Evolutionary conservation across 2,113 vertebrate genomes (phyloP).

Genomic region (Esox niger): DNA sequence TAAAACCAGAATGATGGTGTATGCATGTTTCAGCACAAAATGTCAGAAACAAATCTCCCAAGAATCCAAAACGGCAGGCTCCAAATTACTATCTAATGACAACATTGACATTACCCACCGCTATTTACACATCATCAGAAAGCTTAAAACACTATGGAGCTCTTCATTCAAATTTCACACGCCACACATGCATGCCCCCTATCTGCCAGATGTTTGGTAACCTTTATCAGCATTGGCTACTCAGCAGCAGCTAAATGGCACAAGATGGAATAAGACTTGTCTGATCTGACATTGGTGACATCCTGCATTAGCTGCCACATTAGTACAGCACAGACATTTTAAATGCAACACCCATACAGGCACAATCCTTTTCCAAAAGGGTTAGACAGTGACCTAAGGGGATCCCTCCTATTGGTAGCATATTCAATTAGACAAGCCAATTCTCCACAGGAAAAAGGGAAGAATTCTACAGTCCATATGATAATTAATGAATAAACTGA

Average conservation of each 20-base stretch:
- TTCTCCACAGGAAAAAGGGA: constrained; percentile 28
- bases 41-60: too few relatives aligned
- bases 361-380: constrained; percentile 44
- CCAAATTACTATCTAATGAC: too few relatives aligned
- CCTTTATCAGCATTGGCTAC: neutral
- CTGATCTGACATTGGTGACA: constrained; percentile 43
- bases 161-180: constrained; percentile 37
- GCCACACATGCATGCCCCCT: constrained; percentile 28
- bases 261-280: constrained; percentile 36
- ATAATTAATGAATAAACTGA: constrained; percentile 15
- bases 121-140: too few relatives aligned
- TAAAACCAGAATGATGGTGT: too few relatives aligned
- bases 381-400: constrained; percentile 28
- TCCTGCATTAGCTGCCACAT: constrained; percentile 34
- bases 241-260: constrained; percentile 23
- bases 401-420: constrained; percentile 40
- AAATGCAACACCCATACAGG: constrained; percentile 42
- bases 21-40: too few relatives aligned
- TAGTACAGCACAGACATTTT: constrained; percentile 45
- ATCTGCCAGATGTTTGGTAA: neutral
- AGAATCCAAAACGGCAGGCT: too few relatives aligned
- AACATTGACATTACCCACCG: neutral
- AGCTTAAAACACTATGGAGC: neutral
- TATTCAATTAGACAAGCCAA: constrained; percentile 49
- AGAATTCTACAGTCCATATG: constrained; percentile 4